Base-by-base conservation (phyloP, 2,113 vertebrate genomes). In the Pyxicephalus adspersus region DNA sequence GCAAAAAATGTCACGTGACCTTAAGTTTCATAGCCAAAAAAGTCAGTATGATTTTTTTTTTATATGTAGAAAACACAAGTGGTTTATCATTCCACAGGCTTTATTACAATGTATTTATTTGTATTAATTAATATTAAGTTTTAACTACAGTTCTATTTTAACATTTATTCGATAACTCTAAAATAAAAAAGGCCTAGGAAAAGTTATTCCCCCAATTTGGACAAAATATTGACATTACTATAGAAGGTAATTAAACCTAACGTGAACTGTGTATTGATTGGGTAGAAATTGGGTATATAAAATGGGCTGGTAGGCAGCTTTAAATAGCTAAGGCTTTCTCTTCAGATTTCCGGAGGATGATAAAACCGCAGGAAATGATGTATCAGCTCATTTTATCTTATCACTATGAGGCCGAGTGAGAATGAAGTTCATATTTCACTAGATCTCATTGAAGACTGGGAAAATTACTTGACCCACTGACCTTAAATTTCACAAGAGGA, bases 351-450 rank as follows among this genome's bases (percentile, higher is more conserved):
- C 91, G 89, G 85, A 85, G 90, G 89, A 94, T 93, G 92, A 95
- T 94, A 95, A 94, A 93, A 92, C 89, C 92, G 89, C 89, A 92
- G 92, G 90, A 94, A 94, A 95, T 95, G 93, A 94, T 92, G 92
- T 93, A 95, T 94, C 93, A 95, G 93, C 91, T 94, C 92, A 95
- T 95, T 94, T 95, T 92, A 93, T 94, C 91, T 93, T 91, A 93
- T 93, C 91, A 91, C 93, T 93, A 90, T 92, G 93, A 92, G 92
- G 92, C 93, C 90, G 92, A 92, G 93, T 94, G 92, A 94, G 92
- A 94, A 95, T 94, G 94, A 94, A 95, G 93, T 94, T 94, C 92
- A 95, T 94, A 94, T 94, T 95, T 95, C 94, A 95, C 90, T 90
- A 88, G 89, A 90, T 92, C 92, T 90, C 92, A 94, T 94, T 93